These are phyloP conservation scores for Falco novaeseelandiae DNA, from an alignment of 2,797 vertebrate species.

Conservation along the genomic window DNA sequence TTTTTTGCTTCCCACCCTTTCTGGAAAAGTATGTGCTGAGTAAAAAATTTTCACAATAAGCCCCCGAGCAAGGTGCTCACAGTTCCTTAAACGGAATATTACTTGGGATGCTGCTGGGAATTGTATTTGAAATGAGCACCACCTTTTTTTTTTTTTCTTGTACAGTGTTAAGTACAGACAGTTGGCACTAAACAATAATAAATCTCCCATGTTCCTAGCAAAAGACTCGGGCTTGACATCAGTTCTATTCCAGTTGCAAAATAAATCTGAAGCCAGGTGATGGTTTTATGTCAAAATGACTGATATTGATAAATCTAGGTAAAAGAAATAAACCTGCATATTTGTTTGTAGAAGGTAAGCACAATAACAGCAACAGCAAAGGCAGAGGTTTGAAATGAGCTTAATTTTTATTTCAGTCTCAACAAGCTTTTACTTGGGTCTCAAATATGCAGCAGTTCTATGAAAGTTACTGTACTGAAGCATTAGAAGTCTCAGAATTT, in stretches of 20 bases:
- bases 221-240: too few relatives aligned
- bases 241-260: too few relatives aligned
- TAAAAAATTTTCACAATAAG: not conserved
- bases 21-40: not conserved
- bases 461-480: not conserved
- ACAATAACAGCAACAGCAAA: not conserved
- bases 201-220: too few relatives aligned
- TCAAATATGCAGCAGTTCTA: not conserved
- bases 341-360: not conserved
- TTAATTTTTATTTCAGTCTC: not conserved
- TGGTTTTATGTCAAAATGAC: too few relatives aligned
- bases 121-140: too few relatives aligned
- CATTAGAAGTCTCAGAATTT: not conserved
- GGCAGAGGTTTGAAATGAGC: not conserved
- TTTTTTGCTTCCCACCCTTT: not conserved
- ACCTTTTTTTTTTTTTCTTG: too few relatives aligned
- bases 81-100: not conserved
- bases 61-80: not conserved
- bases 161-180: too few relatives aligned
- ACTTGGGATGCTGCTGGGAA: too few relatives aligned
- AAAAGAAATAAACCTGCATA: too few relatives aligned
- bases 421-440: not conserved
- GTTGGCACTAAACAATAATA: too few relatives aligned
- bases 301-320: too few relatives aligned
- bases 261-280: too few relatives aligned